Evolutionary conservation across 35 echinoderm and acorn worm species (phyloP).

Genomic region (Stichopus chloronotus): DNA sequence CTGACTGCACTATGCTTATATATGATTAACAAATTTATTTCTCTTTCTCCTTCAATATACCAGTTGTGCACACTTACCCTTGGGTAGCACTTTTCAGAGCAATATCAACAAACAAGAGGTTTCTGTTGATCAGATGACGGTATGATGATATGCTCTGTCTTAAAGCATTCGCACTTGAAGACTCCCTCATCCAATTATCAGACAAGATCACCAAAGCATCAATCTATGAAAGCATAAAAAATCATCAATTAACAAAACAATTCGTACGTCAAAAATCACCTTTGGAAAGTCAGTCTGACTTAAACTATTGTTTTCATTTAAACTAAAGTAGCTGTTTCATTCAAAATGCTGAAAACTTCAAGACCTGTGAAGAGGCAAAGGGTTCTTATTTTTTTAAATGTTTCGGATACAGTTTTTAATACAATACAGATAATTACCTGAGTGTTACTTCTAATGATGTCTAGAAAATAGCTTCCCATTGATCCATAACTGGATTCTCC

Average conservation of each 20-base stretch:
- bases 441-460: neutral
- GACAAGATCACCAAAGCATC: constrained; percentile 84
- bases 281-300: neutral
- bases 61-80: constrained; percentile 2
- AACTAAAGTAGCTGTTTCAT: too few relatives aligned
- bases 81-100: constrained; percentile 61
- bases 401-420: too few relatives aligned
- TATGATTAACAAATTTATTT: neutral
- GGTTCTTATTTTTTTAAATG: too few relatives aligned
- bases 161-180: constrained; percentile 47
- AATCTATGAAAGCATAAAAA: constrained; percentile 54
- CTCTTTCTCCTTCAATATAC: neutral
- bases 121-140: constrained; percentile 83
- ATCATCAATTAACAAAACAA: neutral
- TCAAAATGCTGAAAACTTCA: too few relatives aligned
- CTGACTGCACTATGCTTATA: too few relatives aligned
- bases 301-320: too few relatives aligned
- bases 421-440: too few relatives aligned
- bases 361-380: too few relatives aligned
- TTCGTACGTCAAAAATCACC: neutral
- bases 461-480: neutral
- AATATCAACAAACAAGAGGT: constrained; percentile 87
- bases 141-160: constrained; percentile 70
- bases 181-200: constrained; percentile 44
- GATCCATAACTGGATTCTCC: neutral